phyloP scores from a whole-genome alignment of 2,888 invertebrate species.

The Himalopsyche kuldschensis region DNA sequence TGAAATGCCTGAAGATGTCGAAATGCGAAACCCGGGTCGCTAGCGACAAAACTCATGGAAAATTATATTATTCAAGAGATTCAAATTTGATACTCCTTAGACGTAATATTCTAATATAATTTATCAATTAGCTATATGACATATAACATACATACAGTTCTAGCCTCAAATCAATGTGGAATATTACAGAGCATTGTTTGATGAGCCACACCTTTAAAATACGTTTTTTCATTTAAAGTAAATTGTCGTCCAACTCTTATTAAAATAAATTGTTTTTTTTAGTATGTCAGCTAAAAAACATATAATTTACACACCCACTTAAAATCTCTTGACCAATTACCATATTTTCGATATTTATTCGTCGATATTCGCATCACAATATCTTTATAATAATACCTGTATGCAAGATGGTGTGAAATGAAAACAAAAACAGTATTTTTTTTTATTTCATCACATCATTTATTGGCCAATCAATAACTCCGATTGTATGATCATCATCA shows the following conservation, averaged over 20 bases:
- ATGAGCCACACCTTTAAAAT: too few species aligned
- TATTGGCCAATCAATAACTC: background rate
- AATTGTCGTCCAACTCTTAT: background rate
- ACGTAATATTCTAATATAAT: too few species aligned
- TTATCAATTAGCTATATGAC: too few species aligned
- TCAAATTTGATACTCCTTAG: too few species aligned
- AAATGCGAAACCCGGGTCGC: too few species aligned
- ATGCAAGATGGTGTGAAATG: background rate
- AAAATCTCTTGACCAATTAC: background rate
- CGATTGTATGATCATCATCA: background rate
- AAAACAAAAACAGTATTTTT: background rate
- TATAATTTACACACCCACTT: background rate
- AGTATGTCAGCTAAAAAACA: background rate
- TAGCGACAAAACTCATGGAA: too few species aligned
- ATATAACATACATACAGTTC: too few species aligned
- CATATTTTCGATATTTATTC: background rate
- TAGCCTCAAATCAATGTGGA: too few species aligned
- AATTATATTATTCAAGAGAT: too few species aligned
- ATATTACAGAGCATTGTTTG: too few species aligned
- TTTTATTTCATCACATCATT: background rate
- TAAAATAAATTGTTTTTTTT: background rate
- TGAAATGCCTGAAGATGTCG: too few species aligned
- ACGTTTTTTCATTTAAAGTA: background rate
- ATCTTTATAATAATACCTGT: background rate
- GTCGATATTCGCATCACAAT: too few species aligned